Base-by-base conservation (phyloP, 2,888 invertebrate species). In the Xestoiulus laeticollis region DNA sequence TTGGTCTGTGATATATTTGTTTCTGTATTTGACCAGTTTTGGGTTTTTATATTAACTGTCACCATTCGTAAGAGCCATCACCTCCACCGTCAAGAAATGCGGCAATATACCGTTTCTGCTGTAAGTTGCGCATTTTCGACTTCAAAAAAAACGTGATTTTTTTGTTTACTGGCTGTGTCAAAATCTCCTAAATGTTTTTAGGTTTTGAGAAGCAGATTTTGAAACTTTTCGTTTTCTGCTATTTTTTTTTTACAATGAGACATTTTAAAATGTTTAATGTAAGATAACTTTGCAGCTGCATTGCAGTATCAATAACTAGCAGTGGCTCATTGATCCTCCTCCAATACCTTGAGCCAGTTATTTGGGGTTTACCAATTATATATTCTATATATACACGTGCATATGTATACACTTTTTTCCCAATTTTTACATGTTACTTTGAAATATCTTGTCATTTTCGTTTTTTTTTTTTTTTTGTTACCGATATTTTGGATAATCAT, bases 1-100 rank as follows among this genome's bases (percentile, higher is more conserved):
- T 86, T 86, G 86, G 53, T 53, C 86, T 86, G 86, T 86, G 86
- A 86, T 86, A 86, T 48, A 48, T 86, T 86, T 86, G 86, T 86
- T 86, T 86, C 86, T 53, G 53, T 86, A 48, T 86, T 85, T 85
- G 85, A 85, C 78, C 78, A 78, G 30, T 78, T 78, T 78, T 78
- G 78, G 16, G 30, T 78, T 32, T 78, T 30, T 78, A 14, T 78
- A 30, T 78, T 78, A 78, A 78, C 78, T 78, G 78, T 30, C 78
- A 78, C 78, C 78, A 78, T 78, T 78, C 78, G 78, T 78, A 78
- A 78, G 30, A 78, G 26, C 30, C 22, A 68, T 68, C 68, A 68
- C 19, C 78, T 78, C 30, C 78, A 78, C 26, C 78, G 30, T 78
- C 78, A 5, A 78, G 16, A 78, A 78, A 78, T 78, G 78, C 78